Percentiles rank a stretch among this genome's conserved stretches.
Evolutionary conservation across 2,113 vertebrate species (phyloP).

Genomic region (Arvicanthis niloticus): DNA sequence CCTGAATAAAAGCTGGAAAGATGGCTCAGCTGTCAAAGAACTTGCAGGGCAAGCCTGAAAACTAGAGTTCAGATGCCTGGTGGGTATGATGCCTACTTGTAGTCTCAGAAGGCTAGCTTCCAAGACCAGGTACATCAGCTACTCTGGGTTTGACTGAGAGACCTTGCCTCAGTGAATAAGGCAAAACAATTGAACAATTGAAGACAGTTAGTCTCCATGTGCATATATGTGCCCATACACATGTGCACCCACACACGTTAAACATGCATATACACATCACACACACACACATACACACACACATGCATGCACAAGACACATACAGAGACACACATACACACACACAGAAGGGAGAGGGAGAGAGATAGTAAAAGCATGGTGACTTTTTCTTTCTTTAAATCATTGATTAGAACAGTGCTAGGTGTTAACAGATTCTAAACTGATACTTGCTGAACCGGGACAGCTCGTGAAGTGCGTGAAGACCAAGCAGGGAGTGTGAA

Average conservation of each 20-base stretch:
- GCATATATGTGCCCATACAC: background rate
- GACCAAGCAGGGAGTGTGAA: background rate
- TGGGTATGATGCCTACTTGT: background rate
- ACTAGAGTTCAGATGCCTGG: background rate
- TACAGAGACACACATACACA: background rate
- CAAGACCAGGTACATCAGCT: background rate
- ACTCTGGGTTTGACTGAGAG: background rate
- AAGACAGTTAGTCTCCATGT: background rate
- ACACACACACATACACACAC: background rate
- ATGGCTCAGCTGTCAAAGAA: background rate
- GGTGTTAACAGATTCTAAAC: background rate
- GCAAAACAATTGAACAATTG: background rate
- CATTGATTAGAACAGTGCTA: background rate
- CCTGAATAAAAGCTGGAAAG: background rate
- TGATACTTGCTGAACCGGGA: background rate
- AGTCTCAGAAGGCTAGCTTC: background rate
- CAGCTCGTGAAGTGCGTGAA: background rate
- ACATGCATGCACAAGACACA: background rate
- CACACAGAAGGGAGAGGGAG: background rate
- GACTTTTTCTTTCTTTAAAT: background rate
- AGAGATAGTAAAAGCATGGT: background rate
- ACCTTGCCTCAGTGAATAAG: background rate
- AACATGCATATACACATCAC: background rate
- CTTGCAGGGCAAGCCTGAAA: background rate
- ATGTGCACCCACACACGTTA: background rate